Evolutionary conservation across 1,140 invertebrate species (phyloP).

Genomic region (Teleogryllus occipitalis): DNA sequence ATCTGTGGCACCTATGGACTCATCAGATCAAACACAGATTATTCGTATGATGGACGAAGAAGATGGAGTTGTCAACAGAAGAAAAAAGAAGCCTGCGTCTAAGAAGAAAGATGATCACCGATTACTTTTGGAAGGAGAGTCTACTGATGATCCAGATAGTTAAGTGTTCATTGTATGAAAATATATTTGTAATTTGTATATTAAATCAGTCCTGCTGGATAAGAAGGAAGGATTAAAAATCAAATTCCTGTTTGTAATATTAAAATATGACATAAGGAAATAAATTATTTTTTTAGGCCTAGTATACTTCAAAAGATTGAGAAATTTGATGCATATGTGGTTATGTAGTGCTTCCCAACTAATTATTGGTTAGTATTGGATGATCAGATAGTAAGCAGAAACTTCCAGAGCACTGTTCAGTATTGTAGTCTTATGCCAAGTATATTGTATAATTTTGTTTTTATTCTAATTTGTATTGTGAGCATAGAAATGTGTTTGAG

Average conservation of each 20-base stretch:
- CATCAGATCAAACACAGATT: conserved; percentile 83
- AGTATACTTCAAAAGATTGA: background rate
- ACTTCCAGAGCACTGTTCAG: too few species aligned
- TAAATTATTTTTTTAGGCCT: conserved; percentile 6
- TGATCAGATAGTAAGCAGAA: background rate
- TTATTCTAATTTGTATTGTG: too few species aligned
- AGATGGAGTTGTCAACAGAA: conserved; percentile 74
- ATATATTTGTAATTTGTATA: background rate
- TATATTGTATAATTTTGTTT: too few species aligned
- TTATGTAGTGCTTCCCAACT: background rate
- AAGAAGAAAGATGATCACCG: conserved; percentile 44
- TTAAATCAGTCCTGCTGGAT: background rate
- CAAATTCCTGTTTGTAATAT: background rate
- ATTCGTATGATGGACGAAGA: conserved; percentile 93
- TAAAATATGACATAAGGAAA: background rate
- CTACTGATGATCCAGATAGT: conserved; percentile 36
- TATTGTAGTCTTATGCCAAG: too few species aligned
- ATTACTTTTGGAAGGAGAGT: conserved; percentile 45
- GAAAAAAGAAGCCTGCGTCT: conserved; percentile 41
- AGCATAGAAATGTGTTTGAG: too few species aligned
- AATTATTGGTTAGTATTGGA: background rate
- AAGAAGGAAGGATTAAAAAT: background rate
- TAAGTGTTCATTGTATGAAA: background rate
- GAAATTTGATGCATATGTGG: background rate
- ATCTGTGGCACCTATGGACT: conserved; percentile 92